Conservation (phyloP, 2,888 invertebrate species). For the Scrobipalpa atriplicella region DNA sequence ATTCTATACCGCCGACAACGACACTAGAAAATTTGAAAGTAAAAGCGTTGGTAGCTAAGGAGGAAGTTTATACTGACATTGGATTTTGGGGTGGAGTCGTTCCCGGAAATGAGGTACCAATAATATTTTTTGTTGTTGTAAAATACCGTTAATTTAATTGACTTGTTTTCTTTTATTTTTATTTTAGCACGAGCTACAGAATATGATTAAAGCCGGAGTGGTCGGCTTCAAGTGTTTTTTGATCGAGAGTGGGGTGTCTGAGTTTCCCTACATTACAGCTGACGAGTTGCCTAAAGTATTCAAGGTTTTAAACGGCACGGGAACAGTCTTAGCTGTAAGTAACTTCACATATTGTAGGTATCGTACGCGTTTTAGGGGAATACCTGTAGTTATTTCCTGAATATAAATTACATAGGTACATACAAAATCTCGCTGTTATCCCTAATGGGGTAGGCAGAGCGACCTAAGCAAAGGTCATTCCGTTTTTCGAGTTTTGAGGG, state of each 20-base stretch:
- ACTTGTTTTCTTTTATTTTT: no score
- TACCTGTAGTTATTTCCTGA: no score
- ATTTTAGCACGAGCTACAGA: slow-evolving; percentile 77
- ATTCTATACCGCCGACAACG: slow-evolving; percentile 88
- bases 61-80: slow-evolving; percentile 85
- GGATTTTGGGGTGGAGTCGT: slow-evolving; percentile 90
- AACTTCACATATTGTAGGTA: slow-evolving; percentile 28
- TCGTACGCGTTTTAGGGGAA: no score
- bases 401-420: no score
- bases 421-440: no score
- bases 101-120: slow-evolving; percentile 85
- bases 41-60: slow-evolving; percentile 83
- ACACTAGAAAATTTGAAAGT: slow-evolving; percentile 81
- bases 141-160: no score
- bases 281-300: slow-evolving; percentile 81
- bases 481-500: no score
- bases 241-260: slow-evolving; percentile 84
- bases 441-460: no score
- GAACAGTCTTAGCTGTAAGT: slow-evolving; percentile 85
- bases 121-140: no score
- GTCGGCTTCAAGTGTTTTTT: slow-evolving; percentile 89
- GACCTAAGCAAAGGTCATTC: no score
- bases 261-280: slow-evolving; percentile 84
- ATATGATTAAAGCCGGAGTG: slow-evolving; percentile 84
- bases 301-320: slow-evolving; percentile 78